These are phyloP conservation scores for Parus major DNA, from an alignment of 2,113 vertebrate genomes.

Conservation along the genomic window DNA sequence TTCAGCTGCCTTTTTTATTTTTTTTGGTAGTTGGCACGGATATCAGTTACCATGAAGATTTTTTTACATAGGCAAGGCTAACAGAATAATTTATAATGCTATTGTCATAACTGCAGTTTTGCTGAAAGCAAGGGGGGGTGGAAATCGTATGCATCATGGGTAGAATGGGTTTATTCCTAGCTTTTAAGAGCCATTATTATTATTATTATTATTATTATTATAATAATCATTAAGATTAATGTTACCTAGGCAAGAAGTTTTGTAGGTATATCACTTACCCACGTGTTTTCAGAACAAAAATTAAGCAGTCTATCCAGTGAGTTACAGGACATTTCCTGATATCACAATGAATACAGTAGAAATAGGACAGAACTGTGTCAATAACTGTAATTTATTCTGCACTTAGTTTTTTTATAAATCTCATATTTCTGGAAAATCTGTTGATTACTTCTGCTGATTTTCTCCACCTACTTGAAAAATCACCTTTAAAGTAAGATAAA, in stretches of 20 bases:
- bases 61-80: constrained; percentile 17
- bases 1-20: constrained; percentile 28
- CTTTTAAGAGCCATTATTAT: not conserved
- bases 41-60: not conserved
- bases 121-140: constrained; percentile 21
- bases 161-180: not conserved
- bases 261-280: not conserved
- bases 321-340: not conserved
- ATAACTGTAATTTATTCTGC: not conserved
- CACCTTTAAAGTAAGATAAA: not conserved
- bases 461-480: not conserved
- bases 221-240: constrained; percentile 7
- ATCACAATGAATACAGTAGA: not conserved
- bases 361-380: not conserved
- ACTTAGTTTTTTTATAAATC: not conserved
- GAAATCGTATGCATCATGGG: not conserved
- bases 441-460: not conserved
- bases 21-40: constrained; percentile 3
- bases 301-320: not conserved
- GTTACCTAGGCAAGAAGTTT: not conserved
- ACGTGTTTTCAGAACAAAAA: not conserved
- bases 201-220: not conserved
- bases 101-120: constrained; percentile 27
- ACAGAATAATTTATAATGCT: constrained; percentile 39
- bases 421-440: not conserved